Base-by-base conservation (phyloP, 2,113 vertebrate species). In the Oncorhynchus nerka region DNA sequence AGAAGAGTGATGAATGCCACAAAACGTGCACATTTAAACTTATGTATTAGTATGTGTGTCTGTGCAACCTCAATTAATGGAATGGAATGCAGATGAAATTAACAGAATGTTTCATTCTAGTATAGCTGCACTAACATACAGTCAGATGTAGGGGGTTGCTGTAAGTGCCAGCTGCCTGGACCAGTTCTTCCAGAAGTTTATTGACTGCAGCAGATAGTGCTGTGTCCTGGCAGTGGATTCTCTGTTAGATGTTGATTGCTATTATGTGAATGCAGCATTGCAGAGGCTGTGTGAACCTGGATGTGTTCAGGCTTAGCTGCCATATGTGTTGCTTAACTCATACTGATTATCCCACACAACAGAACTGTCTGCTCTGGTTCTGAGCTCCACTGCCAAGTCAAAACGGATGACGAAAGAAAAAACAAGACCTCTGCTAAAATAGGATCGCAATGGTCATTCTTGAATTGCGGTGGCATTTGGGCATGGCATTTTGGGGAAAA, bases 241-340 rank as follows among this genome's bases (percentile, higher is more conserved):
- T 76, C 72, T 79, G 75, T 85, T 79, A 87, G 82, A 87, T 84
- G 75, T 74, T 87, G 83, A 83, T 87, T 88, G 80, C 76, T 83
- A 78, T 84, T 89, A 79, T 20, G 24, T 62, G 20, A 81, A 51
- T 9, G 64, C 81, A 79, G 80, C 82, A 77, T 77, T 78, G 81
- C 85, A 84, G 84, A 74, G 75, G 32, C 66, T 73, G 71, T 32
- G 15, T 70, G 65, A 24, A 71, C 45, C 73, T 12, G 8, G 28
- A 62, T 75, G 30, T 57, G 51, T 65, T 75, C 57, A 13, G 51
- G 49, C 20, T 70, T 9, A n/a, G 74, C 73, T 26, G 51, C 5
- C 59, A 83, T 59, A 51, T 20, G n/a, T 68, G 48, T 67, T 79
- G 24, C 75, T 83, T 68, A 64, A 69, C 48, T 73, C 34, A 62